A percentile compares a stretch with the other conserved stretches of the same genome.
These are phyloP conservation scores for Procambarus virginalis DNA, from an alignment of 1,140 invertebrate genomes.

Conservation along the genomic window DNA sequence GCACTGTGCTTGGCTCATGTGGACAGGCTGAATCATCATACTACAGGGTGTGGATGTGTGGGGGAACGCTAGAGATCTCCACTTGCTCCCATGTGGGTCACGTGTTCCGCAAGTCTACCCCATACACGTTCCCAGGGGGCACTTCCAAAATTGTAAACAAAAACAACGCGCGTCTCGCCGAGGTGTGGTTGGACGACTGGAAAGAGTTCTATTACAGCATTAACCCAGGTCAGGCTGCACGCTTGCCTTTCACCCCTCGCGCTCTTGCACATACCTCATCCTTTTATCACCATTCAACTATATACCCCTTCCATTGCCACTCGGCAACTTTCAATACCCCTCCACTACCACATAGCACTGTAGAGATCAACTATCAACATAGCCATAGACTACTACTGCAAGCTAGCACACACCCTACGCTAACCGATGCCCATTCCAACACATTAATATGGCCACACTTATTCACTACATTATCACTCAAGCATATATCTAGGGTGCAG, in stretches of 20 bases:
- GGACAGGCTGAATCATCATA: constrained; percentile 31
- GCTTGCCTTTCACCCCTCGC: not conserved
- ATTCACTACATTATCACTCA: not conserved
- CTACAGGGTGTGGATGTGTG: constrained; percentile 97
- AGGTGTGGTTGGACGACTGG: constrained; percentile 95
- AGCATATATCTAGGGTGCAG: too few species aligned
- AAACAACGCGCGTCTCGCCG: constrained; percentile 96
- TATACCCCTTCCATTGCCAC: too few species aligned
- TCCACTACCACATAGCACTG: too few species aligned
- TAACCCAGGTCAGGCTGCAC: too few species aligned
- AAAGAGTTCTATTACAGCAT: too few species aligned
- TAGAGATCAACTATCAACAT: not conserved
- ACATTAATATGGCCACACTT: not conserved
- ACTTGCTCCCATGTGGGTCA: constrained; percentile 95
- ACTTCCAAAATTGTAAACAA: constrained; percentile 98
- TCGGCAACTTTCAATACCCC: too few species aligned
- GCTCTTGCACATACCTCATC: not conserved
- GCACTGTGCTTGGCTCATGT: constrained; percentile 19
- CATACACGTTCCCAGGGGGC: constrained; percentile 99
- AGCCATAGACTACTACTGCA: too few species aligned
- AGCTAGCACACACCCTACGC: too few species aligned
- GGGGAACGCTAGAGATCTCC: constrained; percentile 90
- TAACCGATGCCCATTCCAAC: not conserved
- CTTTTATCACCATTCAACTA: not conserved
- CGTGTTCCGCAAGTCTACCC: constrained; percentile 98